phyloP scores from a whole-genome alignment of 2,113 vertebrate species.

The Labeo catla region DNA sequence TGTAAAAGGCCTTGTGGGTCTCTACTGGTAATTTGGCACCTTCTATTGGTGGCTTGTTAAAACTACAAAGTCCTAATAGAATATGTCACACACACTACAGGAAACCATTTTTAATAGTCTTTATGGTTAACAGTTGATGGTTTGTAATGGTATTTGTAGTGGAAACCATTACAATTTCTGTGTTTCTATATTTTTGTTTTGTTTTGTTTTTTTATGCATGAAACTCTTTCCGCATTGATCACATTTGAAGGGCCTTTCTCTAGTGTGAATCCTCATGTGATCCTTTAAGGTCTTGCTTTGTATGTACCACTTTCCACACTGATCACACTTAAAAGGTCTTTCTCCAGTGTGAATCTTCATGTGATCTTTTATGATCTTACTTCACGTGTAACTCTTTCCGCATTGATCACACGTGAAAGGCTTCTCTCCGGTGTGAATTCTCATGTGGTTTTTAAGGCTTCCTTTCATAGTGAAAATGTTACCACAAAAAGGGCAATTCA shows the following conservation, averaged over 20 bases:
- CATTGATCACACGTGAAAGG: not conserved
- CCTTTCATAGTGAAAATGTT: constrained; percentile 9
- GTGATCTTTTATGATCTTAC: not conserved
- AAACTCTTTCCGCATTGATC: constrained; percentile 8
- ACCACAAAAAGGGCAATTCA: not conserved
- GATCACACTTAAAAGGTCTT: not conserved
- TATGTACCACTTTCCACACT: constrained; percentile 15
- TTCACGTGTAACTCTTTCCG: not conserved
- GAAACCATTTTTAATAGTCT: too few relatives aligned
- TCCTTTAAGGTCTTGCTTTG: not conserved
- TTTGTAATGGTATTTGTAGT: too few relatives aligned
- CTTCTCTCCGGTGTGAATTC: constrained; percentile 5
- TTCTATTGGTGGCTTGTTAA: too few relatives aligned
- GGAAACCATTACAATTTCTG: too few relatives aligned
- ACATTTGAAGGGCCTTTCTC: not conserved
- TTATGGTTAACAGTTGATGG: too few relatives aligned
- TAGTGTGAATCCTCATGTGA: constrained; percentile 5
- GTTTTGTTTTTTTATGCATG: not conserved
- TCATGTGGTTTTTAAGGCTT: constrained; percentile 26
- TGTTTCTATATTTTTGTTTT: too few relatives aligned
- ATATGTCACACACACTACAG: too few relatives aligned
- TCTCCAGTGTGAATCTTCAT: constrained; percentile 6
- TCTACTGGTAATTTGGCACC: too few relatives aligned
- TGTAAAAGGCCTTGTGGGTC: too few relatives aligned
- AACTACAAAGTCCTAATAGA: too few relatives aligned